Evolutionary conservation across 2,797 vertebrate species (phyloP), one percentile per base, ranked within the genome.

Genomic region (Chromobotia macracanthus): DNA sequence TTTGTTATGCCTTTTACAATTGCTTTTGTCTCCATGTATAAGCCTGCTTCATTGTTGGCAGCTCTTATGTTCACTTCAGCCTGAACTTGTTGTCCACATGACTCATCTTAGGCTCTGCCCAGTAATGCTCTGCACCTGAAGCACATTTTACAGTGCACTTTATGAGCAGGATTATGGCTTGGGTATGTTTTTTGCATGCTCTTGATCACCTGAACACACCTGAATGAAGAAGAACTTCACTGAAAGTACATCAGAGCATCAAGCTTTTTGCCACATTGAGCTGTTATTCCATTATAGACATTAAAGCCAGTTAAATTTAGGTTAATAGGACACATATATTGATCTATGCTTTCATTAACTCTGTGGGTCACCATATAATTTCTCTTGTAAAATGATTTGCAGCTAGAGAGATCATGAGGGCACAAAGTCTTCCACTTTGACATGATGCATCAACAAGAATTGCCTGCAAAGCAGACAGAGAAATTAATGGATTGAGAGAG

Each of bases 361-460:
- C 64, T 58, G 69, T 64, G 48, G 41, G 75, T 61, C 60, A 73
- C 65, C 15, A 5, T 61, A 38, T 61, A 53, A 56, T 66, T 44
- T 55, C 16, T 56, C 35, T 56, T 56, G 35, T 38, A 56, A 81
- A 75, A 80, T 65, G 53, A 35, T 69, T 77, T 66, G 50, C 21
- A 58, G 60, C 67, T 66, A 58, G 50, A 75, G 58, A 81, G 35
- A 69, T 41, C 67, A 72, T 75, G 53, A 75, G 15, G 21, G 41
- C 13, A 53, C 63, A 71, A 78, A 75, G 75, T 75, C 31, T 81
- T 66, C 15, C 58, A 44, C 51, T 78, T 25, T 73, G 48, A 55
- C 72, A 79, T 77, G 69, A 83, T 56, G 72, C 68, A 28, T 80
- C 46, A 80, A 80, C 25, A 83, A 38, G 48, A 6, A 38, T 23